Percentiles rank a stretch among this genome's conserved stretches.
Conservation (phyloP, 2,797 vertebrate genomes). For the Macroramphosus scolopax region DNA sequence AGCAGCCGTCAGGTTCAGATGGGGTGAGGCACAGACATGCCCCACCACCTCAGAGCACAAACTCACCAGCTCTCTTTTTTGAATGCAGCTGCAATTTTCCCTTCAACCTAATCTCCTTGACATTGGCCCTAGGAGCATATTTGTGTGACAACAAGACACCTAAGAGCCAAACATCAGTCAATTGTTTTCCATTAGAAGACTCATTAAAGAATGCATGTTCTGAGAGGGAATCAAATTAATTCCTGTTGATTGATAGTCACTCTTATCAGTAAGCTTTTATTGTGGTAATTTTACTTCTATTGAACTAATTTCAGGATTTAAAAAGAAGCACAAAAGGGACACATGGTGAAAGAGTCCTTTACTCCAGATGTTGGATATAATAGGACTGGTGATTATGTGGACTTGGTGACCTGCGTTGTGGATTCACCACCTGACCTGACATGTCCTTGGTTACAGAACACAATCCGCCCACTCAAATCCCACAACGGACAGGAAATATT, state of each 20-base stretch:
- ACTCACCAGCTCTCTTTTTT: conserved; percentile 39
- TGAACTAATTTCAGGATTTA: too few relatives aligned
- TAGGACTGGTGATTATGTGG: conserved; percentile 24
- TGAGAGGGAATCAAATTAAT: conserved; percentile 36
- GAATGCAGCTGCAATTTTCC: conserved; percentile 65
- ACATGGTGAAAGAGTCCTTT: conserved; percentile 6
- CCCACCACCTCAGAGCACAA: conserved; percentile 58
- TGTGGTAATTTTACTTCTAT: conserved; percentile 7
- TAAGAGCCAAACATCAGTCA: conserved; percentile 57
- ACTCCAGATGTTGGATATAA: conserved; percentile 30
- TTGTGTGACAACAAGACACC: conserved; percentile 66
- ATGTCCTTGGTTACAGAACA: conserved; percentile 20
- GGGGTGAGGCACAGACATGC: conserved; percentile 70
- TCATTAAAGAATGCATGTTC: conserved; percentile 28
- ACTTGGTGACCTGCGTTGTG: conserved; percentile 22
- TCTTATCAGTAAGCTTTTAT: conserved; percentile 27
- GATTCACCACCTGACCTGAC: conserved; percentile 35
- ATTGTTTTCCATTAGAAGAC: conserved; percentile 55
- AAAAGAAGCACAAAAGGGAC: too few relatives aligned
- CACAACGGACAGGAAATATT: conserved; percentile 23
- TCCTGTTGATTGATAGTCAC: conserved; percentile 49
- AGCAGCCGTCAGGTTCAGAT: conserved; percentile 65
- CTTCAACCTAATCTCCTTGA: conserved; percentile 65
- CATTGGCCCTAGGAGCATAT: conserved; percentile 58
- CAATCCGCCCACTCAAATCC: conserved; percentile 24